Conservation (phyloP, 2,113 vertebrate species). For the Oreocharis arfaki region DNA sequence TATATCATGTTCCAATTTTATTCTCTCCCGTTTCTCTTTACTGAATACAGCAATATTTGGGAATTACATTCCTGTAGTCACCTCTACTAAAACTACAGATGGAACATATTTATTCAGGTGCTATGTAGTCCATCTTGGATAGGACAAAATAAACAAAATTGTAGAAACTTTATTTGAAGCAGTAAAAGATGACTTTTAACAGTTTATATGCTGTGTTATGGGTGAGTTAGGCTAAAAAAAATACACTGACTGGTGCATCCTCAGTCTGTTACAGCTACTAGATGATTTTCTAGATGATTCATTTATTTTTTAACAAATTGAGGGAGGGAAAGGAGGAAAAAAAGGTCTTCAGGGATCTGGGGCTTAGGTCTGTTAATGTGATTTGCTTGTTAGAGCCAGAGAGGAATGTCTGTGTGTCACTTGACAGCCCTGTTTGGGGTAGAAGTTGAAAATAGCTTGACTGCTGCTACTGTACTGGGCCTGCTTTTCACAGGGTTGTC, state of each 20-base stretch:
- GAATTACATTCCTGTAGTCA: background rate
- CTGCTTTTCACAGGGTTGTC: background rate
- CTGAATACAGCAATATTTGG: background rate
- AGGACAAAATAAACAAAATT: background rate
- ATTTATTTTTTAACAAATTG: background rate
- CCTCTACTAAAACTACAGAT: background rate
- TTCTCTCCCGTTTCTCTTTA: background rate
- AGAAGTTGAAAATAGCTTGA: background rate
- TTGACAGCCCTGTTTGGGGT: background rate
- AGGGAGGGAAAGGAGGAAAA: rapidly evolving
- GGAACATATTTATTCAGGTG: background rate
- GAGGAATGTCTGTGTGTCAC: background rate
- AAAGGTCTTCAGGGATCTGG: background rate
- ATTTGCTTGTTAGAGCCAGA: background rate
- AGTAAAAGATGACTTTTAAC: background rate
- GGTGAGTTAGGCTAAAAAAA: background rate
- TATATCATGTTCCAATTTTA: background rate
- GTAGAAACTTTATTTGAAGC: background rate
- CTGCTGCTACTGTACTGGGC: background rate
- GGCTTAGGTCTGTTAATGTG: background rate
- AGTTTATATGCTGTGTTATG: background rate
- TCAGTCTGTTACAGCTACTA: background rate
- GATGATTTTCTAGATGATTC: background rate
- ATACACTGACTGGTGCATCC: background rate
- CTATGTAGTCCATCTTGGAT: background rate